phyloP scores from a whole-genome alignment of 2,113 vertebrate species.

The Noctilio leporinus region DNA sequence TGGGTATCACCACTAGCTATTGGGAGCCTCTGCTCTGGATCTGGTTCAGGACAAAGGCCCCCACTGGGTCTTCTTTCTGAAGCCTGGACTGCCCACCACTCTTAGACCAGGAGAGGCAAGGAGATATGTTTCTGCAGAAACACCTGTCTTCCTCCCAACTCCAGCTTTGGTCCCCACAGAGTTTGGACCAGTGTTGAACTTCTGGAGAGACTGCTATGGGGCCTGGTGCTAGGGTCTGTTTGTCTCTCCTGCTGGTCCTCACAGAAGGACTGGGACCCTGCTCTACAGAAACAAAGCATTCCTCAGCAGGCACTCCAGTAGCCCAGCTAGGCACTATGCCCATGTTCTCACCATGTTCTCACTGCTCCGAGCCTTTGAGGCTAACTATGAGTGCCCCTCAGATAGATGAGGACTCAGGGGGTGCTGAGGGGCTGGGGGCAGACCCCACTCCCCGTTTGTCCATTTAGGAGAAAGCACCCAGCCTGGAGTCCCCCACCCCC shows the following conservation, averaged over 20 bases:
- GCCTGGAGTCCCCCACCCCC: neutral
- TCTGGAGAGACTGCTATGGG: neutral
- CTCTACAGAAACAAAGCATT: neutral
- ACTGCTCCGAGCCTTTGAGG: neutral
- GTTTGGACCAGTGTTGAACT: neutral
- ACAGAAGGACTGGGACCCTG: fast-evolving
- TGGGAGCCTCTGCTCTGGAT: neutral
- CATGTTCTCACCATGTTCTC: neutral
- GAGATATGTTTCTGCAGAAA: neutral
- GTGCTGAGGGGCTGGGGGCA: neutral
- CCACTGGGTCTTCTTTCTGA: neutral
- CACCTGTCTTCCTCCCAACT: neutral
- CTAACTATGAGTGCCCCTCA: neutral
- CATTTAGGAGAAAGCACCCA: neutral
- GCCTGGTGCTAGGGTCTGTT: neutral
- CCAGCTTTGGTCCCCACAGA: neutral
- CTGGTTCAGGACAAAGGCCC: neutral
- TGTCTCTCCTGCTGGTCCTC: neutral
- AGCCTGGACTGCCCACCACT: neutral
- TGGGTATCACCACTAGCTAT: neutral
- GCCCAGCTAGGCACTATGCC: fast-evolving
- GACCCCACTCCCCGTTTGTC: neutral
- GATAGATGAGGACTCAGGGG: neutral
- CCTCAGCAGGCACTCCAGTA: fast-evolving
- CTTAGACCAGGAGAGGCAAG: neutral